Base-by-base conservation (phyloP, 1,140 invertebrate genomes). In the Pseudomyrmex sp. region DNA sequence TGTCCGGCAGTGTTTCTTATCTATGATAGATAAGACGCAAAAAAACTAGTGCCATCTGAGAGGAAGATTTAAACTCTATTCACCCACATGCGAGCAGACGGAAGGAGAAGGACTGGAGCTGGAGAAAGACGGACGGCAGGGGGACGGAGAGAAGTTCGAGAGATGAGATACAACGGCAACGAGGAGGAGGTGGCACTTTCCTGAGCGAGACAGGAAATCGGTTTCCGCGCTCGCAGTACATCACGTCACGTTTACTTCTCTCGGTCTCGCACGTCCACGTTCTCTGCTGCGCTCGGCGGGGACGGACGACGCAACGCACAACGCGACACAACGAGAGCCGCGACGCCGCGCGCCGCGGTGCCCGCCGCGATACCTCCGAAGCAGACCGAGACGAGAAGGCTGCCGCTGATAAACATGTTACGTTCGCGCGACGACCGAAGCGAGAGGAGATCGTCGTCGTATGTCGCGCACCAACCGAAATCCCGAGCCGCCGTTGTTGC, bases 401-500 rank as follows among this genome's bases (percentile, higher is more conserved):
- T n/a, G 35, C 20, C 44, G 18, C 75, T n/a, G 69, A 62, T 70
- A 86, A 90, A 85, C 85, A 91, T 90, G 90, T 88, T 87, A 84
- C 74, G 74, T 83, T 90, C 83, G 72, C 66, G 66, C 76, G 23
- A 26, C 74, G 74, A 13, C 74, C 79, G 59, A 61, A 84, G 89
- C 35, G 90, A 88, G 79, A 91, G 92, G 89, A 90, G 90, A 91
- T 87, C 84, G 35, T 35, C 35, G 35, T 35, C 35, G 76, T 85
- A 85, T 83, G 76, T 90, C 82, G 77, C 90, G 77, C 88, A 84
- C 86, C 87, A 88, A 88, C 74, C 91, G 76, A 89, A 89, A 88
- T 88, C 85, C 87, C 85, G 65, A 90, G 91, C 91, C 92, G 89
- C 92, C 93, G 91, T 92, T 91, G 86, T 90, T 92, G 91, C 35